A percentile compares a stretch with the other conserved stretches of the same genome.
Conservation (phyloP, 2,888 invertebrate genomes). For the Heliconius charithonia region DNA sequence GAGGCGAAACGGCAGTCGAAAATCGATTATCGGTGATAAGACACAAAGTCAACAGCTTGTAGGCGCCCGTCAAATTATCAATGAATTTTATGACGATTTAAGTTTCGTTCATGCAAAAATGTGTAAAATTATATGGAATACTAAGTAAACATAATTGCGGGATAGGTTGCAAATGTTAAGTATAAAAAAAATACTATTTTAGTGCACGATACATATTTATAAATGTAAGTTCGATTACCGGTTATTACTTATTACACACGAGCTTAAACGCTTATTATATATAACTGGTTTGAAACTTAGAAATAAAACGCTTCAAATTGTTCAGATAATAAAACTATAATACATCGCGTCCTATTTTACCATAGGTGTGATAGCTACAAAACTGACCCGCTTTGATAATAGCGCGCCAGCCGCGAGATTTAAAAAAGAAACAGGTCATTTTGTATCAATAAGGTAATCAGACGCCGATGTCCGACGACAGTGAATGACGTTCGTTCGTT, state of each 20-base stretch:
- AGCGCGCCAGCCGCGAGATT: slow-evolving; percentile 31
- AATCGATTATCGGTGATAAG: slow-evolving; percentile 78
- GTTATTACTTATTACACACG: slow-evolving; percentile 3
- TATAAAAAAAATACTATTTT: slow-evolving; percentile 10
- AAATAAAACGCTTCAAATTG: slow-evolving; percentile 3
- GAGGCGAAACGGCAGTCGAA: slow-evolving; percentile 82
- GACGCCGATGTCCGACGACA: slow-evolving; percentile 39
- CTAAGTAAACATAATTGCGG: slow-evolving; percentile 48
- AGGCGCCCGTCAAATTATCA: slow-evolving; percentile 76
- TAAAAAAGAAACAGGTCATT: slow-evolving; percentile 49
- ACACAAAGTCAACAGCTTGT: slow-evolving; percentile 68
- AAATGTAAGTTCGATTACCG: slow-evolving; percentile 10
- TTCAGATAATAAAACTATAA: slow-evolving; percentile 8
- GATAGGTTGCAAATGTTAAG: slow-evolving; percentile 48
- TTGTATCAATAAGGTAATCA: slow-evolving; percentile 50
- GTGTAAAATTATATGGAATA: slow-evolving; percentile 39
- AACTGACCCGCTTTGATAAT: slow-evolving; percentile 44
- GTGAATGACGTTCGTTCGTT: slow-evolving; percentile 33
- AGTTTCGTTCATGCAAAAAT: slow-evolving; percentile 71
- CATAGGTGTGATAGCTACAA: slow-evolving; percentile 28
- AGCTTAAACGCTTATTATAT: background rate
- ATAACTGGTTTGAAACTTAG: background rate
- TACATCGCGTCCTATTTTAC: slow-evolving; percentile 31
- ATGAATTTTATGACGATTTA: slow-evolving; percentile 61
- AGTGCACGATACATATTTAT: slow-evolving; percentile 1